Evolutionary conservation across 2,888 invertebrate genomes (phyloP).

Genomic region (Scaptodrosophila latifasciaeformis): DNA sequence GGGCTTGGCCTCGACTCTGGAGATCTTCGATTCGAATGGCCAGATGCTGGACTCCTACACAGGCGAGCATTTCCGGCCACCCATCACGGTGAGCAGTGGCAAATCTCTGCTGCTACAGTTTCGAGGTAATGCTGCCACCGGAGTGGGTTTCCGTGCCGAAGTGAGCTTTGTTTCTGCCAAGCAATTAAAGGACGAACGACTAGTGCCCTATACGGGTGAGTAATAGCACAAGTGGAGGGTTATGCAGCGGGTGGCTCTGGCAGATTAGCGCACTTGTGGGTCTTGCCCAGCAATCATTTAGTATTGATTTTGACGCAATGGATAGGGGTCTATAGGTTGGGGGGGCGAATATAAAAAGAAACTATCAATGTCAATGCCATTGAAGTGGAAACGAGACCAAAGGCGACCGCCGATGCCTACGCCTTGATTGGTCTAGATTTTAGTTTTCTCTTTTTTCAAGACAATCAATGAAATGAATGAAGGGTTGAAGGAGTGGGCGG

Average conservation of each 20-base stretch:
- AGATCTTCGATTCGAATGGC: slow-evolving; percentile 83
- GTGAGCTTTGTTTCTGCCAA: slow-evolving; percentile 75
- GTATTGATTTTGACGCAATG: slow-evolving; percentile 48
- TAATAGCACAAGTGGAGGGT: not conserved
- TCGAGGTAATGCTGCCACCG: slow-evolving; percentile 82
- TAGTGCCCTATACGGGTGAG: slow-evolving; percentile 73
- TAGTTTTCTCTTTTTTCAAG: no score
- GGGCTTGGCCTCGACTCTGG: slow-evolving; percentile 80
- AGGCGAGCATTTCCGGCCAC: slow-evolving; percentile 82
- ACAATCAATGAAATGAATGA: slow-evolving; percentile 56
- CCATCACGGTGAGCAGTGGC: slow-evolving; percentile 80
- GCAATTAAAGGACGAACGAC: slow-evolving; percentile 70
- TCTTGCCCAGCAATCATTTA: slow-evolving; percentile 46
- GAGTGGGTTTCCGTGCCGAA: slow-evolving; percentile 80
- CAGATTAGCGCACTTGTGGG: slow-evolving; percentile 46
- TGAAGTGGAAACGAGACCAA: slow-evolving; percentile 32
- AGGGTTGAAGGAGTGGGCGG: no score
- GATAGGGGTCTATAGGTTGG: not conserved
- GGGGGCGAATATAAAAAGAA: slow-evolving; percentile 11
- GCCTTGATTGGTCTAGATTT: no score
- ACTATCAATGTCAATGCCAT: slow-evolving; percentile 57
- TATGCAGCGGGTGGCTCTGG: not conserved
- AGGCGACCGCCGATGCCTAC: not conserved
- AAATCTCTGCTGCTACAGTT: slow-evolving; percentile 80
- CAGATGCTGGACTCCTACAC: slow-evolving; percentile 80